Percentiles rank a stretch among this genome's conserved stretches.
Conservation (phyloP, 2,888 invertebrate species). For the Pristionchus maxplancki region DNA sequence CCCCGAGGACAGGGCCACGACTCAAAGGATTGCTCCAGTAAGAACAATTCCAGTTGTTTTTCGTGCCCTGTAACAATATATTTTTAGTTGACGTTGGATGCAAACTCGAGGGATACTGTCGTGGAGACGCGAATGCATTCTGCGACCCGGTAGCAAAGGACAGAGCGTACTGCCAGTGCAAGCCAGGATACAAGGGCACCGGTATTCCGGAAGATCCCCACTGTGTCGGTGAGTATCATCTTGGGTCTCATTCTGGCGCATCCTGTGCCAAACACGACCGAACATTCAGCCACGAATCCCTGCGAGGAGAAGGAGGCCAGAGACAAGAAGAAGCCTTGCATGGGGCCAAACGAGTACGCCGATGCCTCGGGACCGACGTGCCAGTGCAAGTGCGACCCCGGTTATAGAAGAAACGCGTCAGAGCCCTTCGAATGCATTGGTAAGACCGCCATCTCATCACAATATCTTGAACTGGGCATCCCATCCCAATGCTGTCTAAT, state of each 20-base stretch:
- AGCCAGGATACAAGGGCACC: conserved; percentile 11
- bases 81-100: conserved; percentile 29
- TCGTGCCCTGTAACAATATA: not conserved
- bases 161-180: conserved; percentile 38
- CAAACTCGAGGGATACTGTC: conserved; percentile 8
- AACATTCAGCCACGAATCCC: conserved; percentile 18
- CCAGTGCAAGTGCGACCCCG: conserved; percentile 42
- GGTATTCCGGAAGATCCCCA: not conserved
- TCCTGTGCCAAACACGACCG: not conserved
- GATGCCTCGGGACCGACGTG: not conserved
- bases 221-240: conserved; percentile 28
- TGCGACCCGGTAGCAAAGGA: conserved; percentile 2
- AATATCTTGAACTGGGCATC: not conserved
- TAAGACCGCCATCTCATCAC: not conserved
- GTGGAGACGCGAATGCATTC: conserved; percentile 15
- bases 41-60: not conserved
- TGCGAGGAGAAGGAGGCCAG: conserved; percentile 36
- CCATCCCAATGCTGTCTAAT: not conserved
- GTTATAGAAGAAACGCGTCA: not conserved
- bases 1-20: conserved; percentile 79
- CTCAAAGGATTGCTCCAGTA: not conserved
- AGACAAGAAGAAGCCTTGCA: conserved; percentile 35
- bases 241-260: not conserved
- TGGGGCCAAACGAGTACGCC: not conserved
- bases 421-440: not conserved